phyloP scores from a whole-genome alignment of 1,140 invertebrate species.

The Polyergus mexicanus region DNA sequence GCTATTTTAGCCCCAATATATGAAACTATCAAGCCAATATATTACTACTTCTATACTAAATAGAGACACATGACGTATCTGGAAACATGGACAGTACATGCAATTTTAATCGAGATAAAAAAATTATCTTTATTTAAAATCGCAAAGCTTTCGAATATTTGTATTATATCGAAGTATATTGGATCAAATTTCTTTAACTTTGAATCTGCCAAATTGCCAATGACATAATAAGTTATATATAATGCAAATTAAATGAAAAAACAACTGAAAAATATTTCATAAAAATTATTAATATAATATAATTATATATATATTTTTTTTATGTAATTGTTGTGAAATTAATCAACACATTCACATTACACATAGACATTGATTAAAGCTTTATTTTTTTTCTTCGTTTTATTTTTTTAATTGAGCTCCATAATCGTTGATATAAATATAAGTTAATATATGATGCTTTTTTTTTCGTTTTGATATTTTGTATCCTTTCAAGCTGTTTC shows the following conservation, averaged over 20 bases:
- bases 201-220: background rate
- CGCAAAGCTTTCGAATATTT: background rate
- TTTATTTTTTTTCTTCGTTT: background rate
- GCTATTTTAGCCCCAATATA: constrained; percentile 66
- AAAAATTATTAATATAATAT: constrained; percentile 14
- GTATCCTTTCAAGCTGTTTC: background rate
- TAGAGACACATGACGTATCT: constrained; percentile 29
- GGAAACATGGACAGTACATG: constrained; percentile 51
- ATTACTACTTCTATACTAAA: constrained; percentile 61
- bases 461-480: background rate
- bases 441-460: background rate
- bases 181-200: background rate
- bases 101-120: background rate
- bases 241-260: background rate
- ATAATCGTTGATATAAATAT: background rate
- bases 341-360: background rate
- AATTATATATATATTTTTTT: background rate
- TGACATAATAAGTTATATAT: background rate
- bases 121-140: constrained; percentile 4
- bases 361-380: background rate
- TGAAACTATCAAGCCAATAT: constrained; percentile 69
- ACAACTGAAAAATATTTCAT: background rate
- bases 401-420: background rate
- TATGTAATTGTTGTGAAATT: background rate
- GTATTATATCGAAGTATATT: background rate